Percentiles rank a stretch among this genome's conserved stretches.
These are phyloP conservation scores for Dryobotodes eremita DNA, from an alignment of 2,888 invertebrate species.

Conservation along the genomic window DNA sequence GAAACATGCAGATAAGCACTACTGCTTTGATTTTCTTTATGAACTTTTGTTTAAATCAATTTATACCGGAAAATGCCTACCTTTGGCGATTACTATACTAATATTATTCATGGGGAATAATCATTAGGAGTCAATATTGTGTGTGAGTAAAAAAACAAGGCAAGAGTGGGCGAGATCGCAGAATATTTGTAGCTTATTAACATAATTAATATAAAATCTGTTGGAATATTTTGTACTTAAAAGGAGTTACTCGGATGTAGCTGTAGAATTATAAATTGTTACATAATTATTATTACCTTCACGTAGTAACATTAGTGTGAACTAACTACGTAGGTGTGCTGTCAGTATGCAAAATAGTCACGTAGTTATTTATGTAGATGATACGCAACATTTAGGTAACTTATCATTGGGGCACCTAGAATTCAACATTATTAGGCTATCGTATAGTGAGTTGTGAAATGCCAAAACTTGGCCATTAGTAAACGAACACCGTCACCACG, in stretches of 20 bases:
- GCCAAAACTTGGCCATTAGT: neutral
- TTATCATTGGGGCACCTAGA: too few relatives aligned
- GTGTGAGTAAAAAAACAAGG: conserved; percentile 1
- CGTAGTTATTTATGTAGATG: neutral
- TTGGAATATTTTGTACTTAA: neutral
- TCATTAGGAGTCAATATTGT: conserved; percentile 4
- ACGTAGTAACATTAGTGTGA: neutral
- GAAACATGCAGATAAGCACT: neutral
- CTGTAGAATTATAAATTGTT: neutral
- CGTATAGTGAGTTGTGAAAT: neutral
- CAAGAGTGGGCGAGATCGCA: neutral
- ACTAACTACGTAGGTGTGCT: neutral
- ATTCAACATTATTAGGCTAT: neutral
- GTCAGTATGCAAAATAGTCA: neutral
- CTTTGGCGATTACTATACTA: conserved; percentile 28
- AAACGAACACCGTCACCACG: neutral
- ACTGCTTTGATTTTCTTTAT: neutral
- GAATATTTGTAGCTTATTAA: conserved; percentile 4
- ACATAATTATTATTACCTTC: neutral
- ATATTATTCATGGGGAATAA: conserved; percentile 30
- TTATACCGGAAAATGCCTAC: neutral
- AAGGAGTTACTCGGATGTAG: neutral
- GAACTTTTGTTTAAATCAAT: neutral
- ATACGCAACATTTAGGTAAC: neutral
- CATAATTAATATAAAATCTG: conserved; percentile 9